Conservation (phyloP, 2,113 vertebrate species). For the Australoheros scitulus region DNA sequence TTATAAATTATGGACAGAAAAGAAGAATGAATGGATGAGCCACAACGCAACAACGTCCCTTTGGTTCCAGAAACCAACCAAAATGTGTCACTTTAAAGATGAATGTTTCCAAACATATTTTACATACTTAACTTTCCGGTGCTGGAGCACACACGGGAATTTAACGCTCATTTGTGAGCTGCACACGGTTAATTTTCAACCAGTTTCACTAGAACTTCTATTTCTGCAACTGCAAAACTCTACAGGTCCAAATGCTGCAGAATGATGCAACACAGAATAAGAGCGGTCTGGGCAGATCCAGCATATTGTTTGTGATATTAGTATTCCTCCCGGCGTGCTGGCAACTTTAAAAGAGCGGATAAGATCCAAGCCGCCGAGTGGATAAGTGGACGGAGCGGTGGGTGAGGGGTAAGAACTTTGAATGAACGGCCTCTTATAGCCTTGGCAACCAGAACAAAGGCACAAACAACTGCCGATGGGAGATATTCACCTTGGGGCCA, state of each 20-base stretch:
- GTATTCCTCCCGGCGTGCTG: conserved; percentile 43
- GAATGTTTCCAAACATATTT: neutral
- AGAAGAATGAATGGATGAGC: conserved; percentile 15
- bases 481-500: conserved; percentile 17
- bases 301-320: conserved; percentile 38
- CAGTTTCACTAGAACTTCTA: neutral
- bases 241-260: neutral
- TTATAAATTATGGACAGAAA: neutral
- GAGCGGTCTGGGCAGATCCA: neutral
- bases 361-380: neutral
- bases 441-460: conserved; percentile 57
- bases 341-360: conserved; percentile 20
- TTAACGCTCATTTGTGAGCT: neutral
- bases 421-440: conserved; percentile 12
- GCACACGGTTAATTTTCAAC: neutral
- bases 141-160: conserved; percentile 6
- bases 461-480: neutral
- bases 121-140: neutral
- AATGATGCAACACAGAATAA: neutral
- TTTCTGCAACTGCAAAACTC: neutral
- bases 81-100: conserved; percentile 7
- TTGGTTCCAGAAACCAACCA: conserved; percentile 8
- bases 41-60: neutral
- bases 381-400: neutral
- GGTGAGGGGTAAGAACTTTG: conserved; percentile 39